These are phyloP conservation scores for Bombyx mandarina DNA, from an alignment of 1,140 invertebrate genomes.

Conservation along the genomic window DNA sequence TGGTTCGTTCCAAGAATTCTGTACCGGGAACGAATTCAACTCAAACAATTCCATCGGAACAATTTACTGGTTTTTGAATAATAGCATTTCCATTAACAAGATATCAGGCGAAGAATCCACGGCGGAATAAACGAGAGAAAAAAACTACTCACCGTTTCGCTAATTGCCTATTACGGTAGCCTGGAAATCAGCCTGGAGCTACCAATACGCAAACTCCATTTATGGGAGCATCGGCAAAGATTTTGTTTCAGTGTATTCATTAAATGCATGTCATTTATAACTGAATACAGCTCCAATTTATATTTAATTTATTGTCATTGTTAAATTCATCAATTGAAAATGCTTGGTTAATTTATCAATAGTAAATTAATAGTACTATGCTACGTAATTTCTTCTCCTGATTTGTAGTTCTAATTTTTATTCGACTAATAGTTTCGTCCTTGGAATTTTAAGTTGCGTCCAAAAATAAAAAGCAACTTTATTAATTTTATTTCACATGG, in stretches of 20 bases:
- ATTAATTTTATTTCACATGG: no score
- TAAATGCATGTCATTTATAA: no score
- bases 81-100: conserved; percentile 1
- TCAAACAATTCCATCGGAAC: conserved; percentile 3
- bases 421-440: no score
- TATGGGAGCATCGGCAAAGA: conserved; percentile 9
- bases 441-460: no score
- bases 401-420: no score
- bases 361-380: no score
- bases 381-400: no score
- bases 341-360: no score
- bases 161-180: conserved; percentile 20
- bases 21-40: not conserved
- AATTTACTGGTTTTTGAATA: conserved; percentile 8
- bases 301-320: no score
- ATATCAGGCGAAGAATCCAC: conserved; percentile 3
- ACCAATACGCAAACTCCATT: conserved; percentile 14
- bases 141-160: conserved; percentile 11
- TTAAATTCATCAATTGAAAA: no score
- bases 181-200: conserved; percentile 10
- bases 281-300: no score
- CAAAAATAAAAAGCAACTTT: no score
- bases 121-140: conserved; percentile 7
- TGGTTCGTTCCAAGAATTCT: not conserved
- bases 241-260: not conserved